These are phyloP conservation scores for Brotula barbata DNA, from an alignment of 2,797 vertebrate species.

Conservation along the genomic window DNA sequence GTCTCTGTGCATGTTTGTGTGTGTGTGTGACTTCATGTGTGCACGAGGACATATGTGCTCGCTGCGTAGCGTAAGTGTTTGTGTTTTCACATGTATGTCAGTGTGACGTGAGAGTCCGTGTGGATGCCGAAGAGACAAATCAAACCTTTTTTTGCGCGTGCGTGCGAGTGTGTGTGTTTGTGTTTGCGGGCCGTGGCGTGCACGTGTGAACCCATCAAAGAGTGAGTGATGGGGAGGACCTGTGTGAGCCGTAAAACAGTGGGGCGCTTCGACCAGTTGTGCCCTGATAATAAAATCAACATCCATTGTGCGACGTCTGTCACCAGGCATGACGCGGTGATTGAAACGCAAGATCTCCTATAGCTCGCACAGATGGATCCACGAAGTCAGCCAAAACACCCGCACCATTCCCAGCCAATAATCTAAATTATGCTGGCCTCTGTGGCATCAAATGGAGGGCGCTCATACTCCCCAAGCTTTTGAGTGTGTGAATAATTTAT, in stretches of 20 bases:
- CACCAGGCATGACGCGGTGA: conserved; percentile 57
- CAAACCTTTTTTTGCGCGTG: conserved; percentile 13
- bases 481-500: conserved; percentile 76
- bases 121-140: too few relatives aligned
- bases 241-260: conserved; percentile 64
- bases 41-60: background rate
- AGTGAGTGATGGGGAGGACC: conserved; percentile 52
- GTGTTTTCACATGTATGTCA: conserved; percentile 2
- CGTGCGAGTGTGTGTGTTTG: conserved; percentile 13
- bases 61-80: background rate
- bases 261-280: conserved; percentile 68
- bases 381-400: conserved; percentile 55
- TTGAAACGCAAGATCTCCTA: conserved; percentile 72
- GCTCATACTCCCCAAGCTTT: conserved; percentile 70
- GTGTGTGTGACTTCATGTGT: conserved; percentile 4
- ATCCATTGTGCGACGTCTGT: conserved; percentile 72
- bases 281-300: conserved; percentile 75
- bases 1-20: conserved; percentile 1
- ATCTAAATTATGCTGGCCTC: conserved; percentile 73
- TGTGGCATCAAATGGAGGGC: conserved; percentile 66
- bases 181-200: conserved; percentile 18
- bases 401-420: conserved; percentile 56
- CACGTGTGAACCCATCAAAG: conserved; percentile 55
- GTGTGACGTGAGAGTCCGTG: background rate
- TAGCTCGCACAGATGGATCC: conserved; percentile 71